phyloP scores from a whole-genome alignment of 2,797 vertebrate genomes.

The Tympanoctomys barrerae region DNA sequence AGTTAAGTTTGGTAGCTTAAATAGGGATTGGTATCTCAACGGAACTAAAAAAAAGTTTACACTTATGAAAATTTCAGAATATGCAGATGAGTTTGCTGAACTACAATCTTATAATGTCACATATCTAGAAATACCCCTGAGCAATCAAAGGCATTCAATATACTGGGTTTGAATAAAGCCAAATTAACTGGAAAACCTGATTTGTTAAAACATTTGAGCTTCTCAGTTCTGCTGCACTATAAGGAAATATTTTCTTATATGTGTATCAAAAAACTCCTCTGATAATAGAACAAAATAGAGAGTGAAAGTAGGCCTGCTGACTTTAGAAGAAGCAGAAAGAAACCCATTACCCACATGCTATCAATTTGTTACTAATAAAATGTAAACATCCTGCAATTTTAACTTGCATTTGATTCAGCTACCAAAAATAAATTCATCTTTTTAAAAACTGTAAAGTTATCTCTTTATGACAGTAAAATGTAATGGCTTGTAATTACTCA shows the following conservation, averaged over 20 bases:
- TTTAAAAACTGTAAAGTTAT: conserved; percentile 73
- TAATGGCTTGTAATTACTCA: conserved; percentile 57
- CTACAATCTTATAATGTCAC: conserved; percentile 72
- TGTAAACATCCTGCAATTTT: conserved; percentile 78
- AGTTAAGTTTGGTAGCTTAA: neutral
- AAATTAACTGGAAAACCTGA: conserved; percentile 81
- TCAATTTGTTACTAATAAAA: conserved; percentile 82
- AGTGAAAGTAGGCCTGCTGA: conserved; percentile 71
- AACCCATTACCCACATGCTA: conserved; percentile 52
- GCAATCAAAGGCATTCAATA: conserved; percentile 82
- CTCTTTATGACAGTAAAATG: conserved; percentile 69
- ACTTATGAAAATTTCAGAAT: conserved; percentile 66
- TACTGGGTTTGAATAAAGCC: conserved; percentile 73
- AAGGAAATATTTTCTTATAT: conserved; percentile 78
- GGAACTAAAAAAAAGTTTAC: conserved; percentile 54
- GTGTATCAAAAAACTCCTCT: conserved; percentile 75
- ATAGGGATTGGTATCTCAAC: conserved; percentile 5
- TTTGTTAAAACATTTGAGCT: conserved; percentile 76
- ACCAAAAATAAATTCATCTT: conserved; percentile 78
- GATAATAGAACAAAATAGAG: conserved; percentile 76
- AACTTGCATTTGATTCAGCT: conserved; percentile 78
- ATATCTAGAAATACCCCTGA: conserved; percentile 79
- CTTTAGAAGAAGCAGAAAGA: conserved; percentile 71
- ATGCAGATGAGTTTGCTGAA: conserved; percentile 73
- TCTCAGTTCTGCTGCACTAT: conserved; percentile 70